Evolutionary conservation across 2,888 invertebrate species (phyloP), one percentile per base, ranked within the genome.

Genomic region (Mythimna albipuncta): DNA sequence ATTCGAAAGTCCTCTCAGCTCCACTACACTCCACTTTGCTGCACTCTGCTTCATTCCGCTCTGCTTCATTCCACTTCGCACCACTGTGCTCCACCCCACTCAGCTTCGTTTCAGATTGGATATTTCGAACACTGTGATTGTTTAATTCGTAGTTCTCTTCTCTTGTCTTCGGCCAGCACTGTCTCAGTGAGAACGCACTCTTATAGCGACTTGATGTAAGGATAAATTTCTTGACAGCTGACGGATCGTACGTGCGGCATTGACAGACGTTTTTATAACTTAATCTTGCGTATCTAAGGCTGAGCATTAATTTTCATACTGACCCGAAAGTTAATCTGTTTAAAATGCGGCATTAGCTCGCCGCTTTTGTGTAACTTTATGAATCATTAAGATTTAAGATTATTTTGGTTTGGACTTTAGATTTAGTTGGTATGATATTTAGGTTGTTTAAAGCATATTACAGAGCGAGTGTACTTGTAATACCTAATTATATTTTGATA

Each of bases 281-380:
- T 86, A 85, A 88, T 88, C 83, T 84, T 32, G 44, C 59, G 64
- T 83, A 87, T 86, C 86, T 87, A 82, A 84, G 78, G 75, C 79
- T 77, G 64, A 73, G 74, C 47, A 75, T 84, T 79, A 84, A 72
- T 84, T 81, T 82, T 84, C 66, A 79, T 77, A 77, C 74, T 82
- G 83, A 83, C 80, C 81, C 70, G 70, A 82, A 84, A 82, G 64
- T 82, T 85, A 84, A 88, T 85, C 85, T 85, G 74, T 81, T 75
- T 74, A 72, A 85, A 81, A 77, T 79, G 75, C 35, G 70, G 77
- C 71, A 78, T 80, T 80, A 86, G 74, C 47, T 77, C 64, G 71
- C 41, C 59, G 74, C 64, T 69, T 64, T 74, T 76, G 58, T 74
- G 61, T 73, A 55, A 66, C 57, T 63, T 75, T 52, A 63, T 75